Evolutionary conservation across 2,888 invertebrate species (phyloP), one percentile per base, ranked within the genome.

Genomic region (Baronia brevicornis): DNA sequence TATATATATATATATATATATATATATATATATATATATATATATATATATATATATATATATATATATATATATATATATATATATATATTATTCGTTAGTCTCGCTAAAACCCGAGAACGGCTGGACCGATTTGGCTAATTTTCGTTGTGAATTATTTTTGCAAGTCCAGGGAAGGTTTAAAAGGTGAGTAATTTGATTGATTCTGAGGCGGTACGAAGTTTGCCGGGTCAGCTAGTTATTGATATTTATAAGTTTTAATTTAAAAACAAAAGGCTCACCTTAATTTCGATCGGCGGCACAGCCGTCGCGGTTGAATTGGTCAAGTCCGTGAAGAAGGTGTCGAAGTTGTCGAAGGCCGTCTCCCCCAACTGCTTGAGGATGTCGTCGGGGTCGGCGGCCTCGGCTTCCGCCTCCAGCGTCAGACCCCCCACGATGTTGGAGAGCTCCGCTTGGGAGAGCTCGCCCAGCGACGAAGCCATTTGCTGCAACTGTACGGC

Each of bases 311-410:
- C 94, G 28, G 79, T 80, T 17, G 89, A 86, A 44, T 87, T 87
- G 26, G 91, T 91, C 55, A 93, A 85, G 67, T 93, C 93, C 38
- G 91, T 90, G 52, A 93, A 88, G 60, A 93, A 89, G 48, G 90
- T 92, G 60, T 96, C 95, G 50, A 96, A 89, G 68, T 88, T 87
- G 45, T 95, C 95, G 59, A 95, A 95, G 38, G 93, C 90, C 31
- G 93, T 91, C 54, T 95, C 95, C 17, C 91, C 91, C 22, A 94
- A 80, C 65, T 93, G 93, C 51, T 92, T 92, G 56, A 94, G 89
- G 39, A 94, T 89, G 51, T 94, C 93, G 46, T 93, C 93, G 28
- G 91, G 90, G 60, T 92, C 92, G 29, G 69, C 68, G 0, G 74
- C 69, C 46, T 77, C 73, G 2, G 64, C 52, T 36, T 86, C 85